Percentiles rank a stretch among this genome's conserved stretches.
phyloP scores from a whole-genome alignment of 1,140 invertebrate genomes.

The Triops longicaudatus region DNA sequence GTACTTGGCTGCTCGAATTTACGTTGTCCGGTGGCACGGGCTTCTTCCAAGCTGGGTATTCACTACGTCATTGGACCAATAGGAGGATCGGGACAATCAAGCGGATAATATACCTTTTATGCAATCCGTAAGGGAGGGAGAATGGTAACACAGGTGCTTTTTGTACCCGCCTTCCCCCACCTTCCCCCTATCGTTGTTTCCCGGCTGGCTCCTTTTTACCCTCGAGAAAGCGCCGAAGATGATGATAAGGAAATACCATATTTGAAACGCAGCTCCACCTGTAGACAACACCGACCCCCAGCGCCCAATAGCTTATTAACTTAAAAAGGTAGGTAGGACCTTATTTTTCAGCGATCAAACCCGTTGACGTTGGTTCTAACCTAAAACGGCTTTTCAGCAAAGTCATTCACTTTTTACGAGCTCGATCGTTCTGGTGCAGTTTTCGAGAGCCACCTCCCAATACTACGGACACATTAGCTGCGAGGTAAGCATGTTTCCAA shows the following conservation, averaged over 20 bases:
- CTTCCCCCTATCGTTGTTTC: background rate
- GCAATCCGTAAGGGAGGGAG: background rate
- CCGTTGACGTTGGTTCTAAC: background rate
- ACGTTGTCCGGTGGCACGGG: background rate
- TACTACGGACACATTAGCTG: background rate
- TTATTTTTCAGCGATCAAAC: background rate
- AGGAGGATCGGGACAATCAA: conserved; percentile 7
- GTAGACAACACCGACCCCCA: background rate
- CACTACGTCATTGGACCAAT: background rate
- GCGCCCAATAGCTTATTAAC: background rate
- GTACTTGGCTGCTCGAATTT: conserved; percentile 5
- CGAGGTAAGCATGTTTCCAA: background rate
- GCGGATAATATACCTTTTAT: conserved; percentile 7
- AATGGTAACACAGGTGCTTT: background rate
- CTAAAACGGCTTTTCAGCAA: background rate
- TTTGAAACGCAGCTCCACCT: background rate
- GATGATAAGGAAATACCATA: background rate
- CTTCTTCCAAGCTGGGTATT: background rate
- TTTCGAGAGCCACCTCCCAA: background rate
- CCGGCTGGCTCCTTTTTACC: background rate
- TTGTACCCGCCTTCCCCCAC: background rate
- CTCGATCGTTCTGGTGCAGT: background rate
- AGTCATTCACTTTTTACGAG: background rate
- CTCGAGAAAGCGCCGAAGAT: conserved; percentile 6
- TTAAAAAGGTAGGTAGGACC: background rate